These are phyloP conservation scores for Papilio polyxenes DNA, from an alignment of 1,140 invertebrate genomes.

Conservation along the genomic window DNA sequence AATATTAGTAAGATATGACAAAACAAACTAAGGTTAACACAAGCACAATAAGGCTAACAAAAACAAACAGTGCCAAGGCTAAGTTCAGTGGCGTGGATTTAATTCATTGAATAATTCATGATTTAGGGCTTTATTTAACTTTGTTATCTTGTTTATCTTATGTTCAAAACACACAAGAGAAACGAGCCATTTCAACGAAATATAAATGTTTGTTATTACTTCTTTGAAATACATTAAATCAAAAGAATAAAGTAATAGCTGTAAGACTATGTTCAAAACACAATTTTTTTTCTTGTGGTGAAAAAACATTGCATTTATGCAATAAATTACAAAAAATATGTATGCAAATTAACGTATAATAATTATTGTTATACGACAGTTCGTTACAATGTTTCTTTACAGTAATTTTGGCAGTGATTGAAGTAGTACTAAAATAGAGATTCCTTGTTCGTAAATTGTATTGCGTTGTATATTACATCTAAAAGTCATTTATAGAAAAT, in stretches of 20 bases:
- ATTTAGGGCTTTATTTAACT: constrained; percentile 16
- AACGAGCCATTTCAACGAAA: background rate
- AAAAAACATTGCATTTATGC: no score
- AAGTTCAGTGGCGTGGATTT: constrained; percentile 28
- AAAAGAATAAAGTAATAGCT: background rate
- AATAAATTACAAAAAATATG: background rate
- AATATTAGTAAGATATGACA: no score
- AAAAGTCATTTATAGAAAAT: background rate
- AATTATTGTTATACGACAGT: background rate
- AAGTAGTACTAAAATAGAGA: background rate
- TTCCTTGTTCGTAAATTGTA: constrained; percentile 8
- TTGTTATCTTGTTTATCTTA: background rate
- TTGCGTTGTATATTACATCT: background rate
- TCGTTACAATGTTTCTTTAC: background rate
- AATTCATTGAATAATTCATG: constrained; percentile 41
- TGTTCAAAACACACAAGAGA: background rate
- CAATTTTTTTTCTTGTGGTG: no score
- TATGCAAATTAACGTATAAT: background rate
- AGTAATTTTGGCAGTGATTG: background rate
- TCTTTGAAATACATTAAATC: background rate
- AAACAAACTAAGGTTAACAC: no score
- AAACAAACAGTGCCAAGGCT: constrained; percentile 23
- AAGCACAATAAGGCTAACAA: constrained; percentile 1
- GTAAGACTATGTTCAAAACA: background rate
- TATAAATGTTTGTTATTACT: background rate